These are phyloP conservation scores for Agrilus planipennis DNA, from an alignment of 1,140 invertebrate species.

Conservation along the genomic window DNA sequence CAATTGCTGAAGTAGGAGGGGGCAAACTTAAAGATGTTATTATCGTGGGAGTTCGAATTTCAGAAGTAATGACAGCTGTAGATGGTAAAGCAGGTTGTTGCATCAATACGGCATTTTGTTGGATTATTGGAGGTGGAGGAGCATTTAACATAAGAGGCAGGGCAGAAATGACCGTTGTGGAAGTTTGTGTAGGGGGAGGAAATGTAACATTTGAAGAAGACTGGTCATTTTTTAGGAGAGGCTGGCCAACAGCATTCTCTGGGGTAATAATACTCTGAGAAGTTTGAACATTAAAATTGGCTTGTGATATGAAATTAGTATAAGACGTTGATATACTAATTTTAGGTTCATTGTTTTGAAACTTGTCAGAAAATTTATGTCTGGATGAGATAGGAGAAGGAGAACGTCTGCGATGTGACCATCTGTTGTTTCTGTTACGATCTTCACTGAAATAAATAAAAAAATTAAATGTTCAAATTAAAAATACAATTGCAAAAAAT, in stretches of 20 bases:
- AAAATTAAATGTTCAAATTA: background rate
- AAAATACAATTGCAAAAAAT: background rate
- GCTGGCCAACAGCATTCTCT: conserved; percentile 23
- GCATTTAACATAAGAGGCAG: conserved; percentile 33
- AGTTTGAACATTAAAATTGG: conserved; percentile 13
- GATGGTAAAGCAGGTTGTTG: conserved; percentile 17
- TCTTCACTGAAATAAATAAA: conserved; percentile 18
- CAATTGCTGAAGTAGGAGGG: conserved; percentile 29
- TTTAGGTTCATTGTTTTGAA: conserved; percentile 22
- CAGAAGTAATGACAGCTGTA: conserved; percentile 8
- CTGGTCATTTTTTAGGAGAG: conserved; percentile 20
- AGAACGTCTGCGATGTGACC: conserved; percentile 14
- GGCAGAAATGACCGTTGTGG: conserved; percentile 19
- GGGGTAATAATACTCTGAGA: conserved; percentile 8
- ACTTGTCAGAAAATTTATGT: conserved; percentile 24
- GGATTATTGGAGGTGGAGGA: conserved; percentile 28
- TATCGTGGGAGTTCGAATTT: conserved; percentile 11
- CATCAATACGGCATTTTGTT: conserved; percentile 11
- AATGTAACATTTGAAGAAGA: conserved; percentile 12
- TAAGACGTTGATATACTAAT: conserved; percentile 28
- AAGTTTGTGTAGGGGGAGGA: conserved; percentile 11
- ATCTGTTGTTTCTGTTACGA: conserved; percentile 27
- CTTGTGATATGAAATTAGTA: conserved; percentile 15
- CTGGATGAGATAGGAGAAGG: conserved; percentile 20
- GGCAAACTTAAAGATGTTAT: conserved; percentile 31